Evolutionary conservation across 2,888 invertebrate species (phyloP).

Genomic region (Perithous albicinctus): DNA sequence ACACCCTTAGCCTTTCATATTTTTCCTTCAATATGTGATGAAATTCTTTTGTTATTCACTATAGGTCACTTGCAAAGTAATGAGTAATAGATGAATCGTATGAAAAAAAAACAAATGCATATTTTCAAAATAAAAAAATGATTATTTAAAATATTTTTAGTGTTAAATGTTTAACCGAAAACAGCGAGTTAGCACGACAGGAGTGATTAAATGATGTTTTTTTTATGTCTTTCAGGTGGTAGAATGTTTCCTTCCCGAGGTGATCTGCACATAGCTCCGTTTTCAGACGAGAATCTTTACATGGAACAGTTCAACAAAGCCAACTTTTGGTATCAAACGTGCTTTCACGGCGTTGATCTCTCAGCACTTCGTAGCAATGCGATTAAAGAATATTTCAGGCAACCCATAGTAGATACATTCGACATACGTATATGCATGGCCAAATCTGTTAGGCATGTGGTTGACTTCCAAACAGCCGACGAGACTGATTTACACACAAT

Average conservation of each 20-base stretch:
- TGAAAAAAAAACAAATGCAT: neutral
- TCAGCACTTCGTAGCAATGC: constrained; percentile 96
- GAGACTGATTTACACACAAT: constrained; percentile 98
- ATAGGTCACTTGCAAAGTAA: neutral
- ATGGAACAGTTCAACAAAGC: constrained; percentile 99
- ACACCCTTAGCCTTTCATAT: neutral
- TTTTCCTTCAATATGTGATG: neutral
- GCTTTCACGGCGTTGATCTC: constrained; percentile 98
- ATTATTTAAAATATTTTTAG: neutral
- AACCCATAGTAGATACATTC: constrained; percentile 99
- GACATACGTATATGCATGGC: constrained; percentile 99
- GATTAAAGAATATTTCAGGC: constrained; percentile 98
- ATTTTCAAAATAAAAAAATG: neutral
- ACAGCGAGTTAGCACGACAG: neutral
- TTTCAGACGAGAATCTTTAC: constrained; percentile 98
- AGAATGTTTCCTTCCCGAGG: constrained; percentile 99
- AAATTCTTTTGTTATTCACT: neutral
- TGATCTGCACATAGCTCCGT: constrained; percentile 98
- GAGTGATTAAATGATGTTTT: neutral
- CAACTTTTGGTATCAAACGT: constrained; percentile 99
- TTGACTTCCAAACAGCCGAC: constrained; percentile 96
- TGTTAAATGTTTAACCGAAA: neutral
- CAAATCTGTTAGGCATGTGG: constrained; percentile 95
- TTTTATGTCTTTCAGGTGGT: constrained; percentile 86
- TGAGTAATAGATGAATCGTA: neutral